A percentile compares a stretch with the other conserved stretches of the same genome.
These are phyloP conservation scores for Temnothorax longispinosus DNA, from an alignment of 1,140 invertebrate species.

Conservation along the genomic window DNA sequence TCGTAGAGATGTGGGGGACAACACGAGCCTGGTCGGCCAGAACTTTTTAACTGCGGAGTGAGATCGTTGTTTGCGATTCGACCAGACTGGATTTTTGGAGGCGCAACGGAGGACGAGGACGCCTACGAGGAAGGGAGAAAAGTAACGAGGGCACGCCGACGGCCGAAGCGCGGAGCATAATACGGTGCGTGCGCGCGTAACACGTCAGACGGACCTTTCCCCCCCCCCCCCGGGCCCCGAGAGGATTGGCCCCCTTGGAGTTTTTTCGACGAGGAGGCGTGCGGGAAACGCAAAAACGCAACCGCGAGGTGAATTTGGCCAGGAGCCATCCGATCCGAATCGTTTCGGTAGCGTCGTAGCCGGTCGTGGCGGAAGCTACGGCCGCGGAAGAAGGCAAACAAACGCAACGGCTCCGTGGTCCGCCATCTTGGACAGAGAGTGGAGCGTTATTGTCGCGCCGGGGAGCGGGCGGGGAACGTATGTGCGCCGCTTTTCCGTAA, in stretches of 20 bases:
- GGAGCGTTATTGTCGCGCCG: constrained; percentile 72
- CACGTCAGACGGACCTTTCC: background rate
- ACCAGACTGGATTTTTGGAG: background rate
- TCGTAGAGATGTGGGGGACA: background rate
- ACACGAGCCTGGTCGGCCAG: background rate
- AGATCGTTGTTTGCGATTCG: background rate
- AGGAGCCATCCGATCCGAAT: background rate
- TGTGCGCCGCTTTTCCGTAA: no score
- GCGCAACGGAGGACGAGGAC: background rate
- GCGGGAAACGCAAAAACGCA: background rate
- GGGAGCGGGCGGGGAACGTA: constrained; percentile 36
- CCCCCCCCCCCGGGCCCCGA: background rate
- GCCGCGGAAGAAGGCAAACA: constrained; percentile 59
- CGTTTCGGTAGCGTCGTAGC: background rate
- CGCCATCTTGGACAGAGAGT: constrained; percentile 69
- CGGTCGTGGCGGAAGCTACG: background rate
- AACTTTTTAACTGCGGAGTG: background rate
- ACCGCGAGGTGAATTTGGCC: background rate
- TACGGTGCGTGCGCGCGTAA: background rate
- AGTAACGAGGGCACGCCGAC: background rate
- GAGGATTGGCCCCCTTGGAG: background rate
- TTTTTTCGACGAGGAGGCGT: background rate
- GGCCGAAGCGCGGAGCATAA: background rate
- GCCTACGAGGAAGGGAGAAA: background rate
- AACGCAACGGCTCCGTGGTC: constrained; percentile 58